These are phyloP conservation scores for Sisyra nigra DNA, from an alignment of 2,888 invertebrate species.

Conservation along the genomic window DNA sequence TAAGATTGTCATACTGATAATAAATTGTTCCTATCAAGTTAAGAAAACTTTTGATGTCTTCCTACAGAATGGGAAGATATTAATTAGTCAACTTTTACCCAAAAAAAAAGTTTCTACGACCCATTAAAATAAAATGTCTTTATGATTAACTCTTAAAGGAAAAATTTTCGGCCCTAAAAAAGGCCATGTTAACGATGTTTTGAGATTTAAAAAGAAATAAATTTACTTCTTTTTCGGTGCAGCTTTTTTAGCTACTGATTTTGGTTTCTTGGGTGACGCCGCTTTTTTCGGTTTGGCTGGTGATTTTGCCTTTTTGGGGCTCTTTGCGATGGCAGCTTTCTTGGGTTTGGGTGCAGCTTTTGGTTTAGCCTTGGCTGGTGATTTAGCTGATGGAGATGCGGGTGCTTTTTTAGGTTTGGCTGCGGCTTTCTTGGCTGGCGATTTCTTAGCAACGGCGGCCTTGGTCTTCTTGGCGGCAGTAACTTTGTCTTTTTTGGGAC, in stretches of 20 bases:
- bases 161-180: no score
- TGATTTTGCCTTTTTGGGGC: slow-evolving; percentile 13
- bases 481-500: slow-evolving; percentile 9
- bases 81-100: no score
- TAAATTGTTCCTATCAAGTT: no score
- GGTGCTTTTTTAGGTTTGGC: slow-evolving; percentile 12
- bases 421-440: slow-evolving; percentile 13
- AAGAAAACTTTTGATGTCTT: no score
- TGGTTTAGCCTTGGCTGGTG: slow-evolving; percentile 10
- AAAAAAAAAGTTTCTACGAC: no score
- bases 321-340: slow-evolving; percentile 13
- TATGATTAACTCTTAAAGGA: no score
- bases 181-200: no score
- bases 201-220: no score
- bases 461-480: slow-evolving; percentile 11
- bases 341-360: slow-evolving; percentile 15
- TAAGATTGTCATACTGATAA: no score
- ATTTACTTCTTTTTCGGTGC: slow-evolving; percentile 8
- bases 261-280: neutral
- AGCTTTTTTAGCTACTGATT: slow-evolving; percentile 7
- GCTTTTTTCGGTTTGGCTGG: slow-evolving; percentile 22
- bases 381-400: slow-evolving; percentile 15
- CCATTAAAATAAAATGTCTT: no score
- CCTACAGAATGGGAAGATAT: no score
- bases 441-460: slow-evolving; percentile 18